phyloP scores from a whole-genome alignment of 2,888 invertebrate species.

The Melanchra persicariae region DNA sequence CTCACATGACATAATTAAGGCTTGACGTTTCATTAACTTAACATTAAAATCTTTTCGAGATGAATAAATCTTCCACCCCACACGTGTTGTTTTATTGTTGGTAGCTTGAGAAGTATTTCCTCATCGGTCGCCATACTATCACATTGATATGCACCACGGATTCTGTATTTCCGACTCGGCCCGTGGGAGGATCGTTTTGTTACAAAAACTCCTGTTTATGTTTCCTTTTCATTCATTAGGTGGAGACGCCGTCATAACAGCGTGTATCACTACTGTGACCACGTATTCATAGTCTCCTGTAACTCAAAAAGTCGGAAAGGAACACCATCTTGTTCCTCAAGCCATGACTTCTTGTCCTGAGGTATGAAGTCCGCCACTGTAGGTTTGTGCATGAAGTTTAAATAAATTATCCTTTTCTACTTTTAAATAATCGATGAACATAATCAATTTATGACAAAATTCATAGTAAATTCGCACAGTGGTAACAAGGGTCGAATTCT shows the following conservation, averaged over 20 bases:
- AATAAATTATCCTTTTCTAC: not conserved
- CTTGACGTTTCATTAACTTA: not conserved
- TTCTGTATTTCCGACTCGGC: constrained; percentile 61
- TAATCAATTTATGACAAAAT: not conserved
- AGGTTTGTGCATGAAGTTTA: not conserved
- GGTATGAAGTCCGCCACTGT: not conserved
- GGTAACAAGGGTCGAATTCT: not conserved
- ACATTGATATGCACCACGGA: constrained; percentile 62
- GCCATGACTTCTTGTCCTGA: not conserved
- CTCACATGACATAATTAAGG: not conserved
- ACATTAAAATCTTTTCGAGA: not conserved
- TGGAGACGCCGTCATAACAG: constrained; percentile 39
- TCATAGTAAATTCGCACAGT: too few relatives aligned
- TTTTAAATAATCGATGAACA: not conserved
- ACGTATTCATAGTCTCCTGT: not conserved
- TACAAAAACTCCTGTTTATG: constrained; percentile 60
- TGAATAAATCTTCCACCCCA: not conserved
- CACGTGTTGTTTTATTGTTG: not conserved
- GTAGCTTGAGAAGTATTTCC: constrained; percentile 42
- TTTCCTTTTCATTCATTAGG: constrained; percentile 55
- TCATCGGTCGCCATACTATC: constrained; percentile 31
- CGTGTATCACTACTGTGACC: constrained; percentile 34
- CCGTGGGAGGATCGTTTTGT: constrained; percentile 60
- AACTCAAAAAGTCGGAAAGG: not conserved
- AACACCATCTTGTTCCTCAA: not conserved